Percentiles rank a stretch among this genome's conserved stretches.
Conservation (phyloP, 2,797 vertebrate genomes). For the Rhynchotus rufescens region DNA sequence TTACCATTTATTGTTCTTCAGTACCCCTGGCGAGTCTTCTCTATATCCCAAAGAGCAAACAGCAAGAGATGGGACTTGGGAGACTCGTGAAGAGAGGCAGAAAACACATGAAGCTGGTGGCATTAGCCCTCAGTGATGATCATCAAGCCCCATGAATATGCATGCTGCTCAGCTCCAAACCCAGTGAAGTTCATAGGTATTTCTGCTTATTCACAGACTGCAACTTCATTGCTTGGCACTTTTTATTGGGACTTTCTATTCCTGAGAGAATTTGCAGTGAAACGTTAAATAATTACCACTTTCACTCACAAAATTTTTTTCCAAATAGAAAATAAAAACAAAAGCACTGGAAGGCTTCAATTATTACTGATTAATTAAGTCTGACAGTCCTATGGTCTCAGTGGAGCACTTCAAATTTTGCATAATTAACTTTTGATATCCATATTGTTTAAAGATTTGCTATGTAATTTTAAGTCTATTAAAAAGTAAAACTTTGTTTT, state of each 20-base stretch:
- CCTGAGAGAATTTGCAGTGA: neutral
- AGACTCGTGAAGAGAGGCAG: neutral
- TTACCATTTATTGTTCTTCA: neutral
- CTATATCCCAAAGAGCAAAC: neutral
- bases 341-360: neutral
- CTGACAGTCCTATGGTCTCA: neutral
- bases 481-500: neutral
- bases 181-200: neutral
- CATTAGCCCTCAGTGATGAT: neutral
- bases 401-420: conserved; percentile 20
- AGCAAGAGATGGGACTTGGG: neutral
- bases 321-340: neutral
- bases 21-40: neutral
- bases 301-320: neutral
- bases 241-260: neutral
- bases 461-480: neutral
- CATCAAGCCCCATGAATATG: conserved; percentile 1
- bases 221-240: neutral
- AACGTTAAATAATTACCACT: neutral
- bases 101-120: neutral
- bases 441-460: neutral
- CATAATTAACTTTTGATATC: conserved; percentile 14
- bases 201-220: neutral
- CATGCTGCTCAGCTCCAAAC: neutral
- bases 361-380: conserved; percentile 27